A percentile compares a stretch with the other conserved stretches of the same genome.
phyloP scores from a whole-genome alignment of 2,113 vertebrate genomes.

The Trogon surrucura region DNA sequence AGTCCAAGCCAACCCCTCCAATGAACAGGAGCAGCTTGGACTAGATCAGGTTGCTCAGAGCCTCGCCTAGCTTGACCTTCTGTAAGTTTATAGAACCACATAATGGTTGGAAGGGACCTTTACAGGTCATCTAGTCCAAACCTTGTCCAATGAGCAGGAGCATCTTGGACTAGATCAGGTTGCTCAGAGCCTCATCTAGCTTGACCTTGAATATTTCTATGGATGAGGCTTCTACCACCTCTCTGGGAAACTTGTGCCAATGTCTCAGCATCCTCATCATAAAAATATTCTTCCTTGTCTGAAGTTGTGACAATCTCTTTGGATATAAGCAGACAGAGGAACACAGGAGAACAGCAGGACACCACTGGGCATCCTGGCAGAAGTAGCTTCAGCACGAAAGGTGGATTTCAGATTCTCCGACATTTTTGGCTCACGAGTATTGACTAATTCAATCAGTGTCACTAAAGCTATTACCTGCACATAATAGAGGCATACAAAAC shows the following conservation, averaged over 20 bases:
- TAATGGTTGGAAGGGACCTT: neutral
- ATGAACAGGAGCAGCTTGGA: neutral
- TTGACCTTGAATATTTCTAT: neutral
- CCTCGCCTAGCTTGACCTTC: neutral
- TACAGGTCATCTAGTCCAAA: neutral
- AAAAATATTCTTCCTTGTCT: neutral
- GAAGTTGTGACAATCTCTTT: neutral
- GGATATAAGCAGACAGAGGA: neutral
- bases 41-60: neutral
- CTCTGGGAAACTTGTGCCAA: neutral
- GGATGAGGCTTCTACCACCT: neutral
- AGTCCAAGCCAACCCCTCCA: neutral
- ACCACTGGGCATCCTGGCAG: rapidly evolving
- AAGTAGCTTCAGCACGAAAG: neutral
- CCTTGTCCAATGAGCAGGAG: rapidly evolving
- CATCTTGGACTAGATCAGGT: neutral
- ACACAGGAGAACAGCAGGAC: neutral
- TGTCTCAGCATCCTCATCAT: rapidly evolving
- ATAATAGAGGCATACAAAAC: neutral
- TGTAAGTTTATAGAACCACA: neutral
- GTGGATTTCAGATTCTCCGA: neutral
- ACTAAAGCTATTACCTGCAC: neutral
- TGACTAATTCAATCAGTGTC: neutral
- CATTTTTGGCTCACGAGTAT: neutral
- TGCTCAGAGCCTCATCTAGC: neutral